Evolutionary conservation across 2,888 invertebrate genomes (phyloP), one percentile per base, ranked within the genome.

Genomic region (Pseudococcus longispinus): DNA sequence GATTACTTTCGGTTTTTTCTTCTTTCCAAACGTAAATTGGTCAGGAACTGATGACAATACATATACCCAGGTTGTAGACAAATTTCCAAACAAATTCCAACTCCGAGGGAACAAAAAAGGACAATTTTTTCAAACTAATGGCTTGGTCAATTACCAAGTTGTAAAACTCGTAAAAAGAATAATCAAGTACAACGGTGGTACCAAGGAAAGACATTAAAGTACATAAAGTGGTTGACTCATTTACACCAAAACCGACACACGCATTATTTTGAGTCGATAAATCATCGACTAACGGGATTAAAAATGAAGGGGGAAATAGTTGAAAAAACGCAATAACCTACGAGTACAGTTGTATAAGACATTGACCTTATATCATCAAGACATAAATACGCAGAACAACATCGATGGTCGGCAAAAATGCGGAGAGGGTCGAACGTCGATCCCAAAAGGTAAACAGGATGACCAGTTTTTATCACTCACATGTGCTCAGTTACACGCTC

Each of bases 321-420:
- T 42, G 13, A 42, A 80, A 80, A 80, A 80, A 80, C 77, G 77
- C 77, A 80, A 80, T 80, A 80, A 42, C 77, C 77, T 18, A 80
- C 42, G n/a, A 80, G 77, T 80, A 80, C 77, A 42, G 77, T 80
- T 42, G 77, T 37, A 42, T 42, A 20, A 80, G 77, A 80, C 77
- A 80, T 80, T 80, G 77, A 80, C 77, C 77, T 80, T 80, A 32
- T 80, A 80, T 42, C 77, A 80, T 80, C 77, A 80, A 80, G 77
- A 80, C 77, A 80, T 80, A 42, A 80, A 80, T 80, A 80, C 77
- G 77, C 42, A 80, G 77, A 80, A 80, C 77, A 20, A 80, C 77
- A 80, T 80, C 77, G 77, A 80, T 80, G 77, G 77, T 42, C 77
- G 77, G 77, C 77, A 80, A 80, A 80, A 42, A 80, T 80, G 77